Evolutionary conservation across 2,797 vertebrate species (phyloP).

Genomic region (Argentina silus): DNA sequence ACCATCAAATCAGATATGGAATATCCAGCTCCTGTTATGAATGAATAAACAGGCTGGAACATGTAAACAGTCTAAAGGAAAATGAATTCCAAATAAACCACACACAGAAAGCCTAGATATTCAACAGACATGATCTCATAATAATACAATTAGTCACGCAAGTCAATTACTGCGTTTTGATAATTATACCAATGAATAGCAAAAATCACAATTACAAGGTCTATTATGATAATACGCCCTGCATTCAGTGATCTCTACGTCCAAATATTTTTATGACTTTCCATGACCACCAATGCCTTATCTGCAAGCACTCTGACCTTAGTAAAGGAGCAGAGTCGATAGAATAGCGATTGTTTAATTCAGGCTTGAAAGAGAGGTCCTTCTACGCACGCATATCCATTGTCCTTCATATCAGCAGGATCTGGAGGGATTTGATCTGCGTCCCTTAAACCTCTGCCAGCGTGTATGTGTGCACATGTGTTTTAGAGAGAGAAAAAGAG

Average conservation of each 20-base stretch:
- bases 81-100: neutral
- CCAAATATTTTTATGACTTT: neutral
- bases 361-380: conserved; percentile 68
- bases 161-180: conserved; percentile 36
- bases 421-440: conserved; percentile 71
- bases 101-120: neutral
- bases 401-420: conserved; percentile 76
- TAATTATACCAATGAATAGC: conserved; percentile 34
- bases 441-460: conserved; percentile 69
- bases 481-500: conserved; percentile 22
- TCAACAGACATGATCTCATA: conserved; percentile 1
- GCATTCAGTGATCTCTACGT: conserved; percentile 46
- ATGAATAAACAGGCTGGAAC: neutral
- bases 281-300: neutral
- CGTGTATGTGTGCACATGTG: conserved; percentile 24
- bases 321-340: conserved; percentile 49
- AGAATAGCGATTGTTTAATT: conserved; percentile 57
- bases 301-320: conserved; percentile 57
- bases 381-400: conserved; percentile 72
- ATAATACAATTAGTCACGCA: neutral
- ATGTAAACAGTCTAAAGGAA: neutral
- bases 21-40: neutral
- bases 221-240: conserved; percentile 59
- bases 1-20: neutral
- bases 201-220: conserved; percentile 44